A percentile compares a stretch with the other conserved stretches of the same genome.
Evolutionary conservation across 2,888 invertebrate genomes (phyloP).

Genomic region (Eubasilissa splendida): DNA sequence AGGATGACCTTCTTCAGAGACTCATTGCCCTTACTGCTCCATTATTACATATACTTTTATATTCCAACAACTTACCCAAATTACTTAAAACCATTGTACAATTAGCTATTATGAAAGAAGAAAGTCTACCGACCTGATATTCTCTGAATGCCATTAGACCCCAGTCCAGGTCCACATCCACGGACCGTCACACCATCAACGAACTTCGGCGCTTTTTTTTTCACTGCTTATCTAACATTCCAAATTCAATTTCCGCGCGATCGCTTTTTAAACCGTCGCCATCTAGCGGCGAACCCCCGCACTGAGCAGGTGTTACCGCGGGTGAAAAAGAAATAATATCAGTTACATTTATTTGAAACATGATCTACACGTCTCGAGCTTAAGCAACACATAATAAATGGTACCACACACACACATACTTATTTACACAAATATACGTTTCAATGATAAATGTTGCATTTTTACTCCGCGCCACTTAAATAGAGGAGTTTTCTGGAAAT

Average conservation of each 20-base stretch:
- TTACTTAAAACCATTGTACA: too few relatives aligned
- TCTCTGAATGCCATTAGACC: too few relatives aligned
- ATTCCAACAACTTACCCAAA: too few relatives aligned
- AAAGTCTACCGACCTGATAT: too few relatives aligned
- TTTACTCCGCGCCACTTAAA: not conserved
- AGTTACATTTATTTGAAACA: slow-evolving; percentile 11
- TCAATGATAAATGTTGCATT: slow-evolving; percentile 3
- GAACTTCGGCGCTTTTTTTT: not conserved
- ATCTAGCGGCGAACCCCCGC: not conserved
- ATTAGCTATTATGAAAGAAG: too few relatives aligned
- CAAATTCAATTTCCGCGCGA: slow-evolving; percentile 36
- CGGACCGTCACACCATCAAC: not conserved
- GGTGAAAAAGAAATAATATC: slow-evolving; percentile 26
- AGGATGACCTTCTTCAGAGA: too few relatives aligned
- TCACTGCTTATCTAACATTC: slow-evolving; percentile 4
- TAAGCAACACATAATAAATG: not conserved
- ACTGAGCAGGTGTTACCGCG: slow-evolving; percentile 31
- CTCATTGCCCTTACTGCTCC: too few relatives aligned
- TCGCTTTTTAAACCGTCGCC: slow-evolving; percentile 20
- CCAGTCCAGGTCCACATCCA: not conserved
- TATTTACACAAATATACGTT: not conserved
- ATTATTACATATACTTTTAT: too few relatives aligned
- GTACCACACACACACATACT: not conserved
- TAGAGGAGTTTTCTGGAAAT: not conserved
- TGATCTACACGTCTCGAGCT: not conserved